phyloP scores from a whole-genome alignment of 2,113 vertebrate genomes.

The Clarias magur region DNA sequence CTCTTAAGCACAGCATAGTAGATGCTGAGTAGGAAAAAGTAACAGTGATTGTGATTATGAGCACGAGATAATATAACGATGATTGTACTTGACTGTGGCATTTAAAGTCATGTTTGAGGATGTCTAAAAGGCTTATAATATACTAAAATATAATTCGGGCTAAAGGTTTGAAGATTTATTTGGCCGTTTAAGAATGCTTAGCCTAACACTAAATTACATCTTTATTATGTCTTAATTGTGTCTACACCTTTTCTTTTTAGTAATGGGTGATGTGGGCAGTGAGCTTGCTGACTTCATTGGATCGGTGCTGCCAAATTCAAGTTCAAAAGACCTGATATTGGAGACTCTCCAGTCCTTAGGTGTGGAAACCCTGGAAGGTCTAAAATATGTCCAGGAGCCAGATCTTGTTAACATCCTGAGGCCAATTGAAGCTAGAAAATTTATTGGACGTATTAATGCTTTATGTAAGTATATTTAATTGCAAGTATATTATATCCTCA shows the following conservation, averaged over 20 bases:
- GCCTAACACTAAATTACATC: background rate
- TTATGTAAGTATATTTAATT: slow-evolving; percentile 30
- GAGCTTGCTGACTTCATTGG: too few species aligned
- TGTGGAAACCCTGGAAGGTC: slow-evolving; percentile 25
- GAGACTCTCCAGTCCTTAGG: slow-evolving; percentile 28
- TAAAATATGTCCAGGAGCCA: slow-evolving; percentile 38
- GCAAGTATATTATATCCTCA: too few species aligned
- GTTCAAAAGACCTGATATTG: slow-evolving; percentile 13
- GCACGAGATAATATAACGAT: background rate
- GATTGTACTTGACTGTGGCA: background rate
- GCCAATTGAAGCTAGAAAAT: slow-evolving; percentile 9
- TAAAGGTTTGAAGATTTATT: slow-evolving; percentile 31
- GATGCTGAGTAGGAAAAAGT: slow-evolving; percentile 1
- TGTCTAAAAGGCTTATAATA: background rate
- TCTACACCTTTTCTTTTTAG: slow-evolving; percentile 4
- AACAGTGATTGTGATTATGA: background rate
- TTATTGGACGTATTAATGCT: slow-evolving; percentile 16
- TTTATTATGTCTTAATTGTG: too few species aligned
- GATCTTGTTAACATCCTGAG: slow-evolving; percentile 27
- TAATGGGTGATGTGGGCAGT: slow-evolving; percentile 15
- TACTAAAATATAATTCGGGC: too few species aligned
- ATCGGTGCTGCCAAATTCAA: too few species aligned
- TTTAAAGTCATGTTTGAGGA: background rate
- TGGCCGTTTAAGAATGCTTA: too few species aligned
- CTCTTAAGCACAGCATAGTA: slow-evolving; percentile 22